phyloP scores from a whole-genome alignment of 2,888 invertebrate species.

The Cryptus armator region DNA sequence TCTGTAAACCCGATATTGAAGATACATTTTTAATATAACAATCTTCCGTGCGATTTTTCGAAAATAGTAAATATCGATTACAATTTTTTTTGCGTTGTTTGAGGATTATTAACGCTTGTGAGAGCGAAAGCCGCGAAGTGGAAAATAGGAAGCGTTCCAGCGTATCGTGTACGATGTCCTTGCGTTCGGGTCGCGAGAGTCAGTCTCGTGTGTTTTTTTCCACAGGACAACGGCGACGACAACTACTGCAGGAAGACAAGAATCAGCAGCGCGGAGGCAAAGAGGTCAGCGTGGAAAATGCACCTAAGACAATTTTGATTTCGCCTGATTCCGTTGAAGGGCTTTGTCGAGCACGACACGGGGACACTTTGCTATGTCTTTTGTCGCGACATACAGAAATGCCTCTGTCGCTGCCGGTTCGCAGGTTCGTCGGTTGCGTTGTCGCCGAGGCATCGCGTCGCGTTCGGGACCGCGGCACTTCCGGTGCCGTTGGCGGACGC shows the following conservation, averaged over 20 bases:
- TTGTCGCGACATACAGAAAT: slow-evolving; percentile 16
- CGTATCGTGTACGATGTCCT: background rate
- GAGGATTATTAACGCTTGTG: background rate
- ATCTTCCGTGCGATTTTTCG: background rate
- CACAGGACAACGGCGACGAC: background rate
- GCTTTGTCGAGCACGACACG: background rate
- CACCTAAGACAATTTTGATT: slow-evolving; percentile 27
- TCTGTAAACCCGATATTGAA: background rate
- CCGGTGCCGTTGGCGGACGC: slow-evolving; percentile 63
- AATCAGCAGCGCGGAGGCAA: background rate
- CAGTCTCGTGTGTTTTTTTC: background rate
- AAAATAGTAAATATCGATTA: background rate
- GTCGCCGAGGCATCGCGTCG: slow-evolving; percentile 35
- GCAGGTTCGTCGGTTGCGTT: slow-evolving; percentile 1
- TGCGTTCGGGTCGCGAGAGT: background rate
- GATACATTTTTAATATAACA: background rate
- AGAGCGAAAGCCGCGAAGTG: slow-evolving; percentile 5
- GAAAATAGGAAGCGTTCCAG: background rate
- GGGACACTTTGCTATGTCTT: background rate
- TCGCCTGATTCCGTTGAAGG: slow-evolving; percentile 8
- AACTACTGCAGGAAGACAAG: too few relatives aligned
- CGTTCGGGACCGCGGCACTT: slow-evolving; percentile 41
- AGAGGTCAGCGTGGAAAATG: background rate
- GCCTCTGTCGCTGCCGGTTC: background rate
- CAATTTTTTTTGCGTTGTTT: background rate